Conservation (phyloP, 2,797 vertebrate genomes). For the Galaxias olidus region DNA sequence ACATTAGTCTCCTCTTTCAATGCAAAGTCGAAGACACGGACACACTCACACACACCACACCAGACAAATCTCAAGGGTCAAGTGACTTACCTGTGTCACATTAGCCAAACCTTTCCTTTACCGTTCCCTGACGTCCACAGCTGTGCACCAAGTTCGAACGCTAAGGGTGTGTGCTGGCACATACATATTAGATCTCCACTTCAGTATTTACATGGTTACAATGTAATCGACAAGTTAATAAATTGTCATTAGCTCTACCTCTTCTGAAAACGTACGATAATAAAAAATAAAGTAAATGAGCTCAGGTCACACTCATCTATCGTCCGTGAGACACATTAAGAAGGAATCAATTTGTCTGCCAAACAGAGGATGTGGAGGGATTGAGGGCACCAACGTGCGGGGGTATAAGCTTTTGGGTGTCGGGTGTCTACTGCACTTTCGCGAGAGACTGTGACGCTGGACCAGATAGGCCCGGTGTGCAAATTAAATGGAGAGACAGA, state of each 20-base stretch:
- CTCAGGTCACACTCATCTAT: constrained; percentile 33
- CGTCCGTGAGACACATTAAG: constrained; percentile 47
- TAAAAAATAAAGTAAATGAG: constrained; percentile 40
- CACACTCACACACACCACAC: constrained; percentile 28
- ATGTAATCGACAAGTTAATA: constrained; percentile 17
- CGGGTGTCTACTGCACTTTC: constrained; percentile 69
- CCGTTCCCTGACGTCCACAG: constrained; percentile 24
- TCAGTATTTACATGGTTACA: constrained; percentile 22
- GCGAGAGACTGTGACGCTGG: constrained; percentile 58
- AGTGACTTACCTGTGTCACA: constrained; percentile 68
- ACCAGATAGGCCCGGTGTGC: constrained; percentile 55
- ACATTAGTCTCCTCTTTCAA: constrained; percentile 56
- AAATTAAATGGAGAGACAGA: constrained; percentile 83
- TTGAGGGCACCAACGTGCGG: constrained; percentile 21
- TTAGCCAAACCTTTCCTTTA: constrained; percentile 42
- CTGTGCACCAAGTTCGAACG: not conserved
- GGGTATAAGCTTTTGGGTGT: constrained; percentile 63
- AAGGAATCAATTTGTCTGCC: constrained; percentile 68
- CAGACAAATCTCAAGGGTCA: constrained; percentile 64
- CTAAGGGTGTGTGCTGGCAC: constrained; percentile 22
- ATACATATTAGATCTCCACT: constrained; percentile 11
- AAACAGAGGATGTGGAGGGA: constrained; percentile 41
- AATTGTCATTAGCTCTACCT: constrained; percentile 22
- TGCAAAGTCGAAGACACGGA: constrained; percentile 37
- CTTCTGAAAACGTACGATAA: constrained; percentile 36